phyloP scores from a whole-genome alignment of 2,113 vertebrate species.

The Nesogale talazaci region DNA sequence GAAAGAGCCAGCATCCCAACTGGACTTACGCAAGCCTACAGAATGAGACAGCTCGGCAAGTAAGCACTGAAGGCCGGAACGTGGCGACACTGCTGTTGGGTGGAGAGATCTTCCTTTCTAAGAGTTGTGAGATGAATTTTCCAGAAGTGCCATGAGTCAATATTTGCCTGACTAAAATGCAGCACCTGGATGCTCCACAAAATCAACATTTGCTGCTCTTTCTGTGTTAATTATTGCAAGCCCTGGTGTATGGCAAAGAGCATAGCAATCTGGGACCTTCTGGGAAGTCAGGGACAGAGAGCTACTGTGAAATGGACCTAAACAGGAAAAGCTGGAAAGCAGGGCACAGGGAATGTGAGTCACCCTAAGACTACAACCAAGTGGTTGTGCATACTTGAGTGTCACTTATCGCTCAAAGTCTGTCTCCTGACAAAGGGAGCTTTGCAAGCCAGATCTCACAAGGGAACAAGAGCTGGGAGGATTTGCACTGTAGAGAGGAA shows the following conservation, averaged over 20 bases:
- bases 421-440: not conserved
- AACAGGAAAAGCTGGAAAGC: not conserved
- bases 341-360: not conserved
- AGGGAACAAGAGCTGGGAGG: not conserved
- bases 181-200: conserved; percentile 1
- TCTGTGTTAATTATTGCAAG: conserved; percentile 6
- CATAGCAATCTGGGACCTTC: not conserved
- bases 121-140: not conserved
- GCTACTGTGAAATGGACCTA: not conserved
- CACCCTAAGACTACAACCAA: too few relatives aligned
- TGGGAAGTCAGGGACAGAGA: not conserved
- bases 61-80: not conserved
- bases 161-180: conserved; percentile 52
- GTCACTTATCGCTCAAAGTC: not conserved
- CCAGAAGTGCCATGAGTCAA: not conserved
- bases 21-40: not conserved
- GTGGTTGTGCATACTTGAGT: not conserved
- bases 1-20: not conserved
- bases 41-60: not conserved
- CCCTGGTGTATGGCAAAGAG: not conserved
- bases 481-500: not conserved
- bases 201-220: conserved; percentile 12
- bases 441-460: not conserved
- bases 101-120: not conserved
- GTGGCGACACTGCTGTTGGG: not conserved